Base-by-base conservation (phyloP, 2,888 invertebrate genomes). In the Bhutanitis thaidina region DNA sequence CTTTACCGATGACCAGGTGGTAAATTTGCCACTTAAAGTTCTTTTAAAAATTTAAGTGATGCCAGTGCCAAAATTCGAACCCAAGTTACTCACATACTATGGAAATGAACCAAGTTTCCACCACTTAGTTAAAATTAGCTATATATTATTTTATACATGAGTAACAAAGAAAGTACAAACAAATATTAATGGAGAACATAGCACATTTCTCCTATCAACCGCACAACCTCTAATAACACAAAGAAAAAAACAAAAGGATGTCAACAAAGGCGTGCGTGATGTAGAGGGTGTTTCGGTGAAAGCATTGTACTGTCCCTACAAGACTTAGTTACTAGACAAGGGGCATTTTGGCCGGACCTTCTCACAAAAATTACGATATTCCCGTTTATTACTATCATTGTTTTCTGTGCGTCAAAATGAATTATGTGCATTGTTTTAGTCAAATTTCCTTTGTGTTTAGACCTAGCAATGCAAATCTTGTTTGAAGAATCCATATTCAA, bases 341-440 rank as follows among this genome's bases (percentile, higher is more conserved):
- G 69, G 63, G 68, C 69, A 74, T 69, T 68, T 69, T 43, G 62
- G 46, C 53, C 52, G 58, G 56, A 50, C 54, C 52, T 51, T 51
- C 57, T 55, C 56, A 52, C 57, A 56, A 62, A 61, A 53, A 58
- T 57, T 57, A 64, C 51, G 52, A 61, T 64, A 64, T 65, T 62
- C 62, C 59, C 59, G 61, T 60, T 60, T 45, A 34, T 55, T 62
- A 55, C 64, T 62, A 56, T 64, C 62, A 64, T 60, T 62, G 58
- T 64, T 55, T 60, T 70, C 61, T 62, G 55, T 61, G 54, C 57
- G 60, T 58, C 64, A 57, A 65, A 69, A 82, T 85, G 80, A 86
- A 84, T 87, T 78, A 86, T 85, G 84, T 79, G 77, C 86, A 85
- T 85, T 67, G 59, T 74, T 74, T 75, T 70, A 43, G 25, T 13